These are phyloP conservation scores for Glyphotaelius pellucidus DNA, from an alignment of 2,888 invertebrate genomes.

Conservation along the genomic window DNA sequence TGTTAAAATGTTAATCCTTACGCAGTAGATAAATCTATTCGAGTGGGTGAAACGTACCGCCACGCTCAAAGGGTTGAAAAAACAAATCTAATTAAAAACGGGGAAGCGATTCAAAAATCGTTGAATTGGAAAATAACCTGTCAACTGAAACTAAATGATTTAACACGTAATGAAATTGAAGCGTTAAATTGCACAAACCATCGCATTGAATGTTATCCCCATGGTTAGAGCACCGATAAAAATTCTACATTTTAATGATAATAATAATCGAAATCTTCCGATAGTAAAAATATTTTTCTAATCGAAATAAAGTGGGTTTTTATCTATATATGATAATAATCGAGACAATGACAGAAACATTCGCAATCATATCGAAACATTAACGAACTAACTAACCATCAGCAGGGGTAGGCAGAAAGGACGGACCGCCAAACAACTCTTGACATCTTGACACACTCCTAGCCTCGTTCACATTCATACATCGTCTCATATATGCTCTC, in stretches of 20 bases:
- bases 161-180: constrained; percentile 45
- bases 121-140: constrained; percentile 28
- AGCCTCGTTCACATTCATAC: too few species aligned
- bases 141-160: constrained; percentile 45
- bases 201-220: constrained; percentile 9
- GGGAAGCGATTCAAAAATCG: constrained; percentile 29
- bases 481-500: too few species aligned
- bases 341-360: too few species aligned
- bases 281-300: too few species aligned
- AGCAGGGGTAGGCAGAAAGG: too few species aligned
- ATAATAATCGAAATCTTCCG: too few species aligned
- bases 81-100: constrained; percentile 46
- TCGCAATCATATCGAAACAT: too few species aligned
- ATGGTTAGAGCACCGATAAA: not conserved
- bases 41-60: not conserved
- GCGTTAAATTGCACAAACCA: constrained; percentile 31
- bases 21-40: not conserved
- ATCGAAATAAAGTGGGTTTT: too few species aligned
- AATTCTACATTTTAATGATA: not conserved
- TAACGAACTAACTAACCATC: too few species aligned
- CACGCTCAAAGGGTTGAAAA: constrained; percentile 4
- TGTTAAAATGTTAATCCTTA: not conserved
- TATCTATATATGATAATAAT: too few species aligned
- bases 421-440: too few species aligned
- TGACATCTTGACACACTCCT: too few species aligned